Base-by-base conservation (phyloP, 2,888 invertebrate genomes). In the Drosophila borborema region DNA sequence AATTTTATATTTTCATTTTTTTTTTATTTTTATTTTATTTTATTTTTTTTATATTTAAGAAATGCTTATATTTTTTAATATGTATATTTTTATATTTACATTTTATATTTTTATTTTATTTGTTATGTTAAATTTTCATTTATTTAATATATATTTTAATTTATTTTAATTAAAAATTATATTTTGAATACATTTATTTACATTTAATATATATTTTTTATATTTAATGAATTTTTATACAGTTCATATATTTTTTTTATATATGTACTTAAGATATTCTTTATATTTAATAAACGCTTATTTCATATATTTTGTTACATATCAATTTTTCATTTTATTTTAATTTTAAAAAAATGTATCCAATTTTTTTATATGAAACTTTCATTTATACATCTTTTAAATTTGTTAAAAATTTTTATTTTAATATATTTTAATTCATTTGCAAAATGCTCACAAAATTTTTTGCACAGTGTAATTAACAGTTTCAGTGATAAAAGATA, bases 401-500 rank as follows among this genome's bases (percentile, higher is more conserved):
- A 23, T 23, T 23, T 23, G 8, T 41, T 28, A 28, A 34, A 9
- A 18, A 43, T 18, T 8, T 45, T 20, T n/a, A 10, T 45, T 9
- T 43, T n/a, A 0, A 18, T 18, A 18, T 16, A 8, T 28, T 10
- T 9, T 2, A 8, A 7, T 7, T 3, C 0, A n/a, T 41, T n/a
- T 40, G 0, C n/a, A n/a, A 18, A 2, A n/a, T 4, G 4, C 4
- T 23, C 23, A 23, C 20, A 20, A 20, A 20, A 20, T 23, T 51
- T 51, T 20, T 51, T 20, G 34, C 7, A 14, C 20, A 51, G 51
- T 36, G 34, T 86, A 90, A 86, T 86, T 82, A 86, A 90, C 83
- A 86, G 90, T 78, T 81, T 90, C 14, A 86, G 79, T 86, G 90
- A 90, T 86, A 86, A 90, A 86, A 74, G 68, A 74, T 68, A 76